Evolutionary conservation across 2,888 invertebrate species (phyloP).

Genomic region (Philonicus albiceps): DNA sequence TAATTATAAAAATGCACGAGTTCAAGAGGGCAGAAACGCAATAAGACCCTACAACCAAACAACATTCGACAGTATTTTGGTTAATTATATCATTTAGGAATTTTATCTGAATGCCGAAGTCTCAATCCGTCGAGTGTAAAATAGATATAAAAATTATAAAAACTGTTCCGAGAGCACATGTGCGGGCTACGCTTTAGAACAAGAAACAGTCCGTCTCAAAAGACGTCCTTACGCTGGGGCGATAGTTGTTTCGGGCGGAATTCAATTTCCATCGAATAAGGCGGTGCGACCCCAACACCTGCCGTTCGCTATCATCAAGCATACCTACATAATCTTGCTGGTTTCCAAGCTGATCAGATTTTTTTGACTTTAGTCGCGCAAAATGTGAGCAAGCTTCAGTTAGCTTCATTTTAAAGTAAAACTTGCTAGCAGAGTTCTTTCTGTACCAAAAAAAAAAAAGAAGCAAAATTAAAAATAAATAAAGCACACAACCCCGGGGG

Average conservation of each 20-base stretch:
- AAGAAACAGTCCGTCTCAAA: constrained; percentile 96
- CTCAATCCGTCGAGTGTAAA: neutral
- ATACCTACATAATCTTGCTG: neutral
- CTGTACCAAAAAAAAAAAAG: neutral
- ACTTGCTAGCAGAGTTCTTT: neutral
- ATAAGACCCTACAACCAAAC: neutral
- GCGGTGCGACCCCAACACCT: neutral
- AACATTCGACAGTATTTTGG: neutral
- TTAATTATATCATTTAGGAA: neutral
- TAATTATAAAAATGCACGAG: neutral
- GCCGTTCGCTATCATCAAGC: neutral
- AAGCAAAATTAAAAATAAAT: too few species aligned
- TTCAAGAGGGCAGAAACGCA: neutral
- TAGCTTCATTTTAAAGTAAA: neutral
- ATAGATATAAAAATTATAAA: constrained; percentile 29
- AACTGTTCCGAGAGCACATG: constrained; percentile 71
- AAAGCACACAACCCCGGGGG: neutral
- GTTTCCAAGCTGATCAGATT: neutral
- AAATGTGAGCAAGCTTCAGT: neutral
- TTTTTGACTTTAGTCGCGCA: neutral
- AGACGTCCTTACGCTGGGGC: constrained; percentile 96
- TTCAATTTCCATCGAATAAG: neutral
- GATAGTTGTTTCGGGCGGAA: constrained; percentile 75
- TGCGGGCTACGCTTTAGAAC: constrained; percentile 95
- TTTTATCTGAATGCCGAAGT: constrained; percentile 43